A percentile compares a stretch with the other conserved stretches of the same genome.
These are phyloP conservation scores for Drosophila nr. perissopoda DNA, from an alignment of 2,888 invertebrate genomes.

Conservation along the genomic window DNA sequence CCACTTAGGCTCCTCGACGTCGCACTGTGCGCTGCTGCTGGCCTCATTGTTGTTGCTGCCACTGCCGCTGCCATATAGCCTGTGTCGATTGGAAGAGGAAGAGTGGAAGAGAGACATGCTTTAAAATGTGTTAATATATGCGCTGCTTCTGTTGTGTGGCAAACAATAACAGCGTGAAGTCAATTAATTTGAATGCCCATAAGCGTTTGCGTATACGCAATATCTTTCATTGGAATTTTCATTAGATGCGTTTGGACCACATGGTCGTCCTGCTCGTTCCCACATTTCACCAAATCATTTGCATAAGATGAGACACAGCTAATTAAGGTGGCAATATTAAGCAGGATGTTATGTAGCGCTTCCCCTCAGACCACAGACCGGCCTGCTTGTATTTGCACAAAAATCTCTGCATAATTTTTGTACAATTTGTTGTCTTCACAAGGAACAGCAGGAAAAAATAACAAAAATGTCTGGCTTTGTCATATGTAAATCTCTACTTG, in stretches of 20 bases:
- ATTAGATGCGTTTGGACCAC: constrained; percentile 48
- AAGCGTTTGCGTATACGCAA: constrained; percentile 67
- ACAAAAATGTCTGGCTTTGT: constrained; percentile 14
- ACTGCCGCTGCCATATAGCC: constrained; percentile 45
- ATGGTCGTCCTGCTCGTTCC: background rate
- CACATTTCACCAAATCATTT: constrained; percentile 39
- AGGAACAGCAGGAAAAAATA: constrained; percentile 10
- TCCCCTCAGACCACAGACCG: background rate
- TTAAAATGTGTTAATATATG: constrained; percentile 78
- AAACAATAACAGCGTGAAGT: constrained; percentile 80
- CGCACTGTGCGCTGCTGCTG: constrained; percentile 37
- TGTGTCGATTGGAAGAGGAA: constrained; percentile 26
- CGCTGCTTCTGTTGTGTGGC: constrained; percentile 52
- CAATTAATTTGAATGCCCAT: constrained; percentile 77
- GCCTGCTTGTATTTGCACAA: constrained; percentile 15
- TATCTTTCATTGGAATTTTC: constrained; percentile 59
- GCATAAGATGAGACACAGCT: constrained; percentile 60
- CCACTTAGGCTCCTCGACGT: constrained; percentile 51
- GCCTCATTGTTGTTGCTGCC: constrained; percentile 38
- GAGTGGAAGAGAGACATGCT: constrained; percentile 21
- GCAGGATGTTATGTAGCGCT: constrained; percentile 36
- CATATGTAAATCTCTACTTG: constrained; percentile 44
- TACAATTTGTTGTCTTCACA: constrained; percentile 21
- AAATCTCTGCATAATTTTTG: constrained; percentile 41
- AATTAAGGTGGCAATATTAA: constrained; percentile 55